Conservation (phyloP, 2,797 vertebrate species). For the Tadarida brasiliensis region DNA sequence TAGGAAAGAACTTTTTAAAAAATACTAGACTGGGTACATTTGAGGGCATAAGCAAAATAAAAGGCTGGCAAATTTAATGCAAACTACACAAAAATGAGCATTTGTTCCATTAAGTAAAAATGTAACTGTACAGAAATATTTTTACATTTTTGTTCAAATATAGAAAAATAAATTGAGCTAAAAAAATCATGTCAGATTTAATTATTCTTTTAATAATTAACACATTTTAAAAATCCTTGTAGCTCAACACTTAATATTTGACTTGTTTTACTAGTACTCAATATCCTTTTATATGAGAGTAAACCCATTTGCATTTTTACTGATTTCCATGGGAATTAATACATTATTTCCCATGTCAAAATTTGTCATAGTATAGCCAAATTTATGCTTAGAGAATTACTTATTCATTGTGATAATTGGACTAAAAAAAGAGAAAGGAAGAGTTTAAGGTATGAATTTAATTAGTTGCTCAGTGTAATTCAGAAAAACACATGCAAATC, state of each 20-base stretch:
- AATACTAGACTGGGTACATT: background rate
- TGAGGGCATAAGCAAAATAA: background rate
- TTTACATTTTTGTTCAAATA: background rate
- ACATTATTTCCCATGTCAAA: background rate
- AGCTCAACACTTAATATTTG: background rate
- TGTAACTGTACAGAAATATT: background rate
- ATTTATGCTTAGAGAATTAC: background rate
- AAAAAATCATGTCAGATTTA: background rate
- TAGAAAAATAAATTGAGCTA: background rate
- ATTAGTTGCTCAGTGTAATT: background rate
- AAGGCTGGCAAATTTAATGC: background rate
- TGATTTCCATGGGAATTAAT: background rate
- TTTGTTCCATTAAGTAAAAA: constrained; percentile 33
- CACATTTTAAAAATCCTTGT: background rate
- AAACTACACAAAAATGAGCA: background rate
- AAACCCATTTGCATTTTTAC: background rate
- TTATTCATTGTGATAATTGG: background rate
- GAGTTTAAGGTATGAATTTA: background rate
- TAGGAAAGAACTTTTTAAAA: background rate
- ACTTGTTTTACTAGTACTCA: background rate
- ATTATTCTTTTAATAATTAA: background rate
- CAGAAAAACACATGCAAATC: background rate
- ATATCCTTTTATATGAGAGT: background rate
- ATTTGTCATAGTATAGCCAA: background rate
- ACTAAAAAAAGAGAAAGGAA: background rate